Base-by-base conservation (phyloP, 2,113 vertebrate species). In the Jaculus jaculus region DNA sequence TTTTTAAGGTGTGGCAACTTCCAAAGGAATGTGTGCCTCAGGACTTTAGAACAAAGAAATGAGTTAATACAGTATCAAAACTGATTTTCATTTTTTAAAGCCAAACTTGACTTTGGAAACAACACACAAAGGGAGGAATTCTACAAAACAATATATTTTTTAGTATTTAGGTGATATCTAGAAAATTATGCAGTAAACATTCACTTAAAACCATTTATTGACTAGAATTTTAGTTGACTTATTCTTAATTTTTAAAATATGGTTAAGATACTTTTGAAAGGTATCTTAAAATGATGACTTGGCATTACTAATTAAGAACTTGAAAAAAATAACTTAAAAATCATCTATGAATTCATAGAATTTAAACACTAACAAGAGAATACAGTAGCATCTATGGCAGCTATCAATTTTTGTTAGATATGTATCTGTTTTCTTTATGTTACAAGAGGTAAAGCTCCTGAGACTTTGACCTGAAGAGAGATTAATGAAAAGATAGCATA, bases 61-160 rank as follows among this genome's bases (percentile, higher is more conserved):
- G 13, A 86, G 30, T 58, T 84, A 87, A 87, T 85, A 68, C 51
- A 65, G 39, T 68, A 80, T 63, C 17, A 32, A 54, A 94, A 42
- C 12, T 2, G 1, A 32, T 78, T 23, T 63, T 63, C 37, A 39
- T 87, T 89, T 86, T 71, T 84, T 87, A 92, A 68, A 79, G n/a
- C 9, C 58, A 34, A 89, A 65, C 3, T 94, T 37, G 47, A 87
- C 83, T 96, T 84, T 23, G 86, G 58, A 88, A 96, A 61, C 11
- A 83, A 47, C 39, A 72, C 79, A 30, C 20, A 61, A 92, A 83
- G 16, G 7, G 15, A 87, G 77, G 10, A 5, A 81, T 75, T 94
- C 51, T 66, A 82, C 16, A 0, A 39, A 68, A 51, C 82, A 82
- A 65, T 17, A 26, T 39, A 54, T 81, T 78, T 79, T 83, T 42